These are phyloP conservation scores for Caenorhabditis panamensis DNA, from an alignment of 2,888 invertebrate species.

Conservation along the genomic window DNA sequence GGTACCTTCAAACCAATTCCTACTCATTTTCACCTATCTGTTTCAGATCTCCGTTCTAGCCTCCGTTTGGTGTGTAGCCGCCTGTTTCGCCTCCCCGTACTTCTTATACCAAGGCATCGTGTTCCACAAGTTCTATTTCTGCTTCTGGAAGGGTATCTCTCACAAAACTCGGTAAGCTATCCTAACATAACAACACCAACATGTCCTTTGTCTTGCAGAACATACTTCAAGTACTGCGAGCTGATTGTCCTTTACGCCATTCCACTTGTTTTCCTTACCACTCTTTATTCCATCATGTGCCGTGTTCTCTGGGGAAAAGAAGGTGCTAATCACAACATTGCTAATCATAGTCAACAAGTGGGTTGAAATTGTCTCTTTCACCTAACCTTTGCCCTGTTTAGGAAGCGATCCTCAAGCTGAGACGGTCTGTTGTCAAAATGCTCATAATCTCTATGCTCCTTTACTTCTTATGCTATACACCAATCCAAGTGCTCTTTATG, in stretches of 20 bases:
- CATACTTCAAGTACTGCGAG: slow-evolving; percentile 72
- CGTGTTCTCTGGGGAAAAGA: slow-evolving; percentile 70
- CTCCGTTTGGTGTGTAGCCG: slow-evolving; percentile 69
- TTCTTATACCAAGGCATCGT: slow-evolving; percentile 66
- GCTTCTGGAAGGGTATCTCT: slow-evolving; percentile 67
- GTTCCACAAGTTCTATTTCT: slow-evolving; percentile 60
- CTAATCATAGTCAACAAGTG: slow-evolving; percentile 71
- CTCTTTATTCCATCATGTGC: slow-evolving; percentile 73
- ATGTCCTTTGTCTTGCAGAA: slow-evolving; percentile 48
- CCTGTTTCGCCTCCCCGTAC: slow-evolving; percentile 69
- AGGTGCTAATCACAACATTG: slow-evolving; percentile 66
- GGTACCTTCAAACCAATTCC: slow-evolving; percentile 8
- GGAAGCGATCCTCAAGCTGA: slow-evolving; percentile 68
- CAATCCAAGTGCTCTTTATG: slow-evolving; percentile 80
- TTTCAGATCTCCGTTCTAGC: slow-evolving; percentile 61
- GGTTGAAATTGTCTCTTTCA: not conserved
- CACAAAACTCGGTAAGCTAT: slow-evolving; percentile 51
- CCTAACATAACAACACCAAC: not conserved
- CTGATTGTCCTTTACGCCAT: slow-evolving; percentile 71
- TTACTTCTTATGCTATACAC: slow-evolving; percentile 82
- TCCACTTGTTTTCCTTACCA: slow-evolving; percentile 72
- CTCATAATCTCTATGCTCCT: slow-evolving; percentile 82
- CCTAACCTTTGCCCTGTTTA: slow-evolving; percentile 1
- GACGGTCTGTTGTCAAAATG: slow-evolving; percentile 83
- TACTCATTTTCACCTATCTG: not conserved